Evolutionary conservation across 2,888 invertebrate species (phyloP).

Genomic region (Conistra vaccinii): DNA sequence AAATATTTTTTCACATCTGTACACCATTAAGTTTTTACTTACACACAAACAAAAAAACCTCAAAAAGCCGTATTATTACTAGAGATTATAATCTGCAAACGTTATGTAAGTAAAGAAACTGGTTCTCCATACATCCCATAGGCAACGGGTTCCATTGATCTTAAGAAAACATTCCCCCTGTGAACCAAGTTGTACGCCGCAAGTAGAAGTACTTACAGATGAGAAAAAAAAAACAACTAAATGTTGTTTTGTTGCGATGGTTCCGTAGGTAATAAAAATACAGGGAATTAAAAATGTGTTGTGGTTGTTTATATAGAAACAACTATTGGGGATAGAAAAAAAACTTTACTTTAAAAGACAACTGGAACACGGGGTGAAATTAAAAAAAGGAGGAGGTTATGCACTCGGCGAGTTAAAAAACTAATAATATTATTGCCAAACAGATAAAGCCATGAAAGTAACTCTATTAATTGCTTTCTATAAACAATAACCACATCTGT

Average conservation of each 20-base stretch:
- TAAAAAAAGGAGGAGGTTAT: too few species aligned
- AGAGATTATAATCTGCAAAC: conserved; percentile 63
- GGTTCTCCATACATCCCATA: conserved; percentile 54
- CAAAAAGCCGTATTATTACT: conserved; percentile 34
- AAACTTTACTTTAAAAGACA: background rate
- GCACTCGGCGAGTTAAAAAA: too few species aligned
- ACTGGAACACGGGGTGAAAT: background rate
- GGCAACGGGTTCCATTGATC: conserved; percentile 63
- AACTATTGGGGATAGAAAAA: background rate
- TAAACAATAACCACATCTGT: too few species aligned
- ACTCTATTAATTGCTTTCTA: too few species aligned
- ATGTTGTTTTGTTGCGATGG: conserved; percentile 39
- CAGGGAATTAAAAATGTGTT: background rate
- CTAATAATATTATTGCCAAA: too few species aligned
- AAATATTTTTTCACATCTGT: conserved; percentile 1
- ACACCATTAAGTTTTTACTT: background rate
- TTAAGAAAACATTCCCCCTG: conserved; percentile 61
- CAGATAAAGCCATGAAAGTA: too few species aligned
- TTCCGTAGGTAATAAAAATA: conserved; percentile 52
- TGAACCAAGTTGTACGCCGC: conserved; percentile 53
- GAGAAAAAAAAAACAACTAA: conserved; percentile 45
- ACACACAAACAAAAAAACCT: conserved; percentile 15
- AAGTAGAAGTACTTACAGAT: conserved; percentile 45
- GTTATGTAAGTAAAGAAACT: conserved; percentile 64
- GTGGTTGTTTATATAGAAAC: background rate